A percentile compares a stretch with the other conserved stretches of the same genome.
Evolutionary conservation across 1,140 invertebrate genomes (phyloP).

Genomic region (Drosophila kanapiae): DNA sequence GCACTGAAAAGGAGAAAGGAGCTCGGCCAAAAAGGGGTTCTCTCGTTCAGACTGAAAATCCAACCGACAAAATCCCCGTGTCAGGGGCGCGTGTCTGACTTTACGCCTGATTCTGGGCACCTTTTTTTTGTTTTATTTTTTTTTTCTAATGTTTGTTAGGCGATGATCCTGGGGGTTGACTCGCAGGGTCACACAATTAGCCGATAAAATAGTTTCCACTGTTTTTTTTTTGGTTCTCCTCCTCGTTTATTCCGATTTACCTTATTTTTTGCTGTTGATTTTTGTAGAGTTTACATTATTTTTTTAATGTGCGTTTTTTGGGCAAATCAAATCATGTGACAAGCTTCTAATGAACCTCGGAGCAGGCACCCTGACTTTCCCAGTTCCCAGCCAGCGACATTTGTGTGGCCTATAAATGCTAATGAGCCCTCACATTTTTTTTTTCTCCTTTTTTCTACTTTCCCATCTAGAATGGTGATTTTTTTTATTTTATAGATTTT

Average conservation of each 20-base stretch:
- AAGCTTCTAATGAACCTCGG: constrained; percentile 82
- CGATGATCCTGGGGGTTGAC: constrained; percentile 39
- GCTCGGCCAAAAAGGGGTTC: constrained; percentile 12
- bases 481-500: constrained; percentile 75
- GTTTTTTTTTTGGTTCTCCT: background rate
- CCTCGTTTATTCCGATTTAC: constrained; percentile 11
- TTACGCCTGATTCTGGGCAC: constrained; percentile 37
- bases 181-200: constrained; percentile 73
- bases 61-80: constrained; percentile 27
- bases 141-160: background rate
- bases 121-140: constrained; percentile 2
- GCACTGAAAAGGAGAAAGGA: constrained; percentile 55
- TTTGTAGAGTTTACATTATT: background rate
- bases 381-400: constrained; percentile 46
- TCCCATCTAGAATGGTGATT: constrained; percentile 4
- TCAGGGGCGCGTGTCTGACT: constrained; percentile 67
- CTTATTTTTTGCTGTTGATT: constrained; percentile 17
- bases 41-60: constrained; percentile 18
- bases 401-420: constrained; percentile 81
- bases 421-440: constrained; percentile 65
- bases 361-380: constrained; percentile 42
- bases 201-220: constrained; percentile 52
- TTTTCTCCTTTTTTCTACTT: constrained; percentile 8
- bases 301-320: constrained; percentile 2
- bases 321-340: constrained; percentile 80